Evolutionary conservation across 2,113 vertebrate genomes (phyloP).

Genomic region (Craseonycteris thonglongyai): DNA sequence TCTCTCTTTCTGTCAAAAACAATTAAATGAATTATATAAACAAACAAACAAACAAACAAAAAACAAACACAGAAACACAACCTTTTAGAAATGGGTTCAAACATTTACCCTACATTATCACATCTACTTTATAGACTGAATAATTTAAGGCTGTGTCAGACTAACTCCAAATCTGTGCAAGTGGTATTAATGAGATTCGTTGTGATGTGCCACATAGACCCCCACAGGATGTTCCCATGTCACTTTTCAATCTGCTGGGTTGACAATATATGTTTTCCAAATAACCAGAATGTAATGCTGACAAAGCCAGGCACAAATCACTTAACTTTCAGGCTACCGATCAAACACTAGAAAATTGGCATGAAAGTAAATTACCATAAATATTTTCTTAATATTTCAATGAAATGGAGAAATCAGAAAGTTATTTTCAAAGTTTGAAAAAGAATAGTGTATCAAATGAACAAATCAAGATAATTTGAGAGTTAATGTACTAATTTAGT

Average conservation of each 20-base stretch:
- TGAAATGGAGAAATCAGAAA: slow-evolving; percentile 16
- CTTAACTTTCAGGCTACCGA: neutral
- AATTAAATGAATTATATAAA: no score
- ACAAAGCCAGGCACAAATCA: neutral
- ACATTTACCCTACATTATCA: neutral
- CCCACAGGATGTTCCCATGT: neutral
- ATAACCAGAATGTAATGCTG: neutral
- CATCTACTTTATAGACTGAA: neutral
- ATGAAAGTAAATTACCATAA: slow-evolving; percentile 9
- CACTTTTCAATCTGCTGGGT: neutral
- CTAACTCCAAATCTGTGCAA: neutral
- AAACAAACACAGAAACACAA: no score
- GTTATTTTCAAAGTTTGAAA: neutral
- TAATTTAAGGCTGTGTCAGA: neutral
- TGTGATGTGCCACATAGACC: neutral
- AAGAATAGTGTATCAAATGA: neutral
- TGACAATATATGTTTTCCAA: neutral
- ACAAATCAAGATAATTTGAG: slow-evolving; percentile 6
- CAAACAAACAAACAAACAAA: no score
- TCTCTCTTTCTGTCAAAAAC: no score
- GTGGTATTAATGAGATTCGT: neutral
- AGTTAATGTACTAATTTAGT: neutral
- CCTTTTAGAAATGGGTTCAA: neutral
- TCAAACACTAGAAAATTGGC: neutral
- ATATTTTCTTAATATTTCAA: slow-evolving; percentile 36